Evolutionary conservation across 2,888 invertebrate species (phyloP), one percentile per base, ranked within the genome.

Genomic region (Alviniconcha strummeri): DNA sequence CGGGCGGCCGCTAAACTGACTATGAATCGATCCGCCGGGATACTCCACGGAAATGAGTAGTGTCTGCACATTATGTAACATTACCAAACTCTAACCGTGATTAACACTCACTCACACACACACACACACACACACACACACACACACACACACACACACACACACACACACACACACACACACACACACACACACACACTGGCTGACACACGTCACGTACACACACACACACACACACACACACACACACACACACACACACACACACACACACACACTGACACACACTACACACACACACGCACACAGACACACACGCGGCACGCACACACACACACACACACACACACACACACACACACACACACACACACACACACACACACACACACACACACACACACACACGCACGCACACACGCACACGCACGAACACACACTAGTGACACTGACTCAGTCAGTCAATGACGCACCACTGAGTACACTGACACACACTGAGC

Each of bases 121-220:
- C 4, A 57, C 4, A 17, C 5, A 6, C 15, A 69, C 17, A 75
- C 75, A 75, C 75, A 75, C 55, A 75, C 75, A 75, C 75, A 75
- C 55, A 75, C 75, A 75, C 75, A 75, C 56, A 72, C 81, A 72
- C 81, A 69, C 80, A 69, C 69, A 69, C 69, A 54, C 69, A 69
- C 69, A 36, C 79, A 79, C 79, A 79, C 64, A 79, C 79, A 79
- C 52, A 17, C 5, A 6, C n/a, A 17, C 17, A 17, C 36, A 8
- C 36, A 19, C 36, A 9, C 19, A 36, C 19, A 19, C 17, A 5
- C 64, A n/a, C 15, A 19, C 11, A 64, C 17, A 7, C 79, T 17
- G 17, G 15, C 7, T 17, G 36, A 5, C 9, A 52, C 11, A 13
- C 5, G 15, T 13, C 5, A 6, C 19, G 54, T 11, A 75, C 52